These are phyloP conservation scores for Pycnomerus fuliginosus DNA, from an alignment of 2,888 invertebrate genomes.

Conservation along the genomic window DNA sequence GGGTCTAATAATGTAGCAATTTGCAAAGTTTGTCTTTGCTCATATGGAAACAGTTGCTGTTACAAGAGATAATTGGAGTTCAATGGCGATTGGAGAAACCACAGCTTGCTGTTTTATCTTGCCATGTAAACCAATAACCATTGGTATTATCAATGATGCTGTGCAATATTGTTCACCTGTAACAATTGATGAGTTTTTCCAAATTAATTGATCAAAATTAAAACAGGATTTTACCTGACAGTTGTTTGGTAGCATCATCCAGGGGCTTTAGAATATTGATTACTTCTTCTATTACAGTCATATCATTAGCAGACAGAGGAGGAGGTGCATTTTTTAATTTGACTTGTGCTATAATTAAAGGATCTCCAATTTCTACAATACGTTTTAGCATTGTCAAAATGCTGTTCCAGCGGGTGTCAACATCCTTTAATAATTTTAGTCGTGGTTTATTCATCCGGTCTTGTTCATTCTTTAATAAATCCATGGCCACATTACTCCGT, in stretches of 20 bases:
- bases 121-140: conserved; percentile 29
- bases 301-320: conserved; percentile 28
- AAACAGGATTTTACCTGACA: too few species aligned
- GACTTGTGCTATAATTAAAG: conserved; percentile 20
- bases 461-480: conserved; percentile 23
- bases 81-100: conserved; percentile 18
- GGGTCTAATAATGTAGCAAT: conserved; percentile 30
- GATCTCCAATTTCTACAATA: conserved; percentile 26
- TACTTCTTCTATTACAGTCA: conserved; percentile 27
- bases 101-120: conserved; percentile 6
- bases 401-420: conserved; percentile 35
- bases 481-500: conserved; percentile 16
- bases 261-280: conserved; percentile 27
- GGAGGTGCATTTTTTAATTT: conserved; percentile 24
- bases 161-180: conserved; percentile 34
- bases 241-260: conserved; percentile 23
- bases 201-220: too few species aligned
- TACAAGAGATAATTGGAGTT: background rate
- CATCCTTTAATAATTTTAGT: conserved; percentile 34
- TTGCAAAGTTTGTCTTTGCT: conserved; percentile 19
- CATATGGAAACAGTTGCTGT: conserved; percentile 6
- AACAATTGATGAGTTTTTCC: too few species aligned
- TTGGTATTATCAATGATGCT: conserved; percentile 29
- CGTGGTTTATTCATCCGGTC: conserved; percentile 26
- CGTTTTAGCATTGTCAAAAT: conserved; percentile 29